These are phyloP conservation scores for Ephydatia muelleri DNA, from an alignment of 37 sponge, comb jelly and placozoan genomes.

Conservation along the genomic window DNA sequence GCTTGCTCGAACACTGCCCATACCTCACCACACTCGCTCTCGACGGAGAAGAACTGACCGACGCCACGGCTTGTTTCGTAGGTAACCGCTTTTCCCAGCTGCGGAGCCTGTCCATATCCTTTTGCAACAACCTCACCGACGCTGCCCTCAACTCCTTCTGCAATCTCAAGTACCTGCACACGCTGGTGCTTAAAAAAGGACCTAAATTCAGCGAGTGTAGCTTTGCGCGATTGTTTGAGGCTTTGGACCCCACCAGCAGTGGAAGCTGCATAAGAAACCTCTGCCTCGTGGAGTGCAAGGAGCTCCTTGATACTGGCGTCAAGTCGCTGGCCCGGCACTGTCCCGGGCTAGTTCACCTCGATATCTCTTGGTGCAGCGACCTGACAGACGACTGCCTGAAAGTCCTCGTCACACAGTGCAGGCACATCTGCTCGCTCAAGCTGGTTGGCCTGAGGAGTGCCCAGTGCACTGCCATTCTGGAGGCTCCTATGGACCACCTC, in stretches of 20 bases:
- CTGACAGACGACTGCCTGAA: conserved; percentile 24
- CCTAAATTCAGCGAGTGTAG: neutral
- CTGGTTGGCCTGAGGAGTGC: conserved; percentile 24
- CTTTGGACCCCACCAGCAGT: neutral
- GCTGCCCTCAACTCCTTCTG: conserved; percentile 9
- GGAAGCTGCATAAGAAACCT: neutral
- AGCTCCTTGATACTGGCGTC: neutral
- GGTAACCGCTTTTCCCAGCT: neutral
- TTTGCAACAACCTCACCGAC: conserved; percentile 25
- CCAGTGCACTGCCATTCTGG: neutral
- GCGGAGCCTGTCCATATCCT: conserved; percentile 16
- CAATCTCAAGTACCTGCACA: neutral
- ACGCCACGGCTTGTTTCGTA: neutral
- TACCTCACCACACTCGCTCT: neutral
- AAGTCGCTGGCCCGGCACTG: neutral
- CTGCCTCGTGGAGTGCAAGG: conserved; percentile 8
- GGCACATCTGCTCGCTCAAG: conserved; percentile 2
- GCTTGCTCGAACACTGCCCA: conserved; percentile 14
- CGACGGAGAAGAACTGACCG: conserved; percentile 31
- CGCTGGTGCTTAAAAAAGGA: conserved; percentile 13
- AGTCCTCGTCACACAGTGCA: neutral
- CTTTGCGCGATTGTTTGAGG: conserved; percentile 5
- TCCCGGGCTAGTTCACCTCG: conserved; percentile 14
- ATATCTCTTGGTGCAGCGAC: conserved; percentile 31
- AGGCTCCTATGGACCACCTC: neutral